These are phyloP conservation scores for Tenualosa ilisha DNA, from an alignment of 2,797 vertebrate species.

Conservation along the genomic window DNA sequence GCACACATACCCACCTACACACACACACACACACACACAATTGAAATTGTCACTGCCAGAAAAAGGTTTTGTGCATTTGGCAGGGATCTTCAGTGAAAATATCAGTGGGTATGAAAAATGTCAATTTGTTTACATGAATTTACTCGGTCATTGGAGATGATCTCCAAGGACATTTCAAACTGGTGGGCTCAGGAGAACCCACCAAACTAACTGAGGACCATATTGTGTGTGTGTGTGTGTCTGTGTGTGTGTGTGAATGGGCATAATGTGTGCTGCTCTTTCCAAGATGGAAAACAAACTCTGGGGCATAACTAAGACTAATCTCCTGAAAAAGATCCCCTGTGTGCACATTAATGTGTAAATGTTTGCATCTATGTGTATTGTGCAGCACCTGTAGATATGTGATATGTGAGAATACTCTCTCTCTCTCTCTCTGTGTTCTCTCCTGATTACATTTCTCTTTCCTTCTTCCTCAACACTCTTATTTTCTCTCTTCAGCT, in stretches of 20 bases:
- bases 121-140: too few species aligned
- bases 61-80: slow-evolving; percentile 39
- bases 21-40: slow-evolving; percentile 23
- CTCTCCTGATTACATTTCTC: too few species aligned
- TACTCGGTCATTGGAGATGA: background rate
- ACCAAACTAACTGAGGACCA: background rate
- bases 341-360: too few species aligned
- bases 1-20: slow-evolving; percentile 10
- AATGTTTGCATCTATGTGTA: too few species aligned
- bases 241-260: background rate
- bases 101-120: slow-evolving; percentile 3
- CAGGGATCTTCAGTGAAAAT: slow-evolving; percentile 48
- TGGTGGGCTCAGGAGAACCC: background rate
- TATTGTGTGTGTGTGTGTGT: background rate
- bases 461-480: too few species aligned
- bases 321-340: too few species aligned
- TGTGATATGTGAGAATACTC: too few species aligned
- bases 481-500: too few species aligned
- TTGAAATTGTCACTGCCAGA: background rate
- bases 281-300: too few species aligned
- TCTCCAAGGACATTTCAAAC: background rate
- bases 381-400: too few species aligned
- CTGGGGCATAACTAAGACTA: too few species aligned
- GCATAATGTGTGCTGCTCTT: background rate
- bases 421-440: too few species aligned